Evolutionary conservation across 1,140 invertebrate species (phyloP).

Genomic region (Gryllus bimaculatus): DNA sequence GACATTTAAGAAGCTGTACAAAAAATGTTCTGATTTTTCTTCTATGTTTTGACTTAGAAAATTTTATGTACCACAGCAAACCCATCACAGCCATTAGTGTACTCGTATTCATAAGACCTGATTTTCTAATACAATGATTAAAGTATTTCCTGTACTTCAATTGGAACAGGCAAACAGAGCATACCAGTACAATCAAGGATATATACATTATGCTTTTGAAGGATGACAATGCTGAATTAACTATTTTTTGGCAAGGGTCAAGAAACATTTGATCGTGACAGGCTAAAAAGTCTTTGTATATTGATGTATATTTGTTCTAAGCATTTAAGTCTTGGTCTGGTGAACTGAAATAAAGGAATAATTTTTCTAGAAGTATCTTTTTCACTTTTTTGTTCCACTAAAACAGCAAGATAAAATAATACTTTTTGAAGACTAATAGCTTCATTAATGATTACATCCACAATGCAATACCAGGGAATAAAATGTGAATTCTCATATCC

Average conservation of each 20-base stretch:
- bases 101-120: too few species aligned
- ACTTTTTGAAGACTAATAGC: background rate
- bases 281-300: background rate
- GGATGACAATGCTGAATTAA: too few species aligned
- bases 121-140: background rate
- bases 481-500: conserved; percentile 12
- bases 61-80: background rate
- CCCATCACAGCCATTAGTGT: background rate
- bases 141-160: too few species aligned
- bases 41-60: background rate
- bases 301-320: background rate
- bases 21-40: background rate
- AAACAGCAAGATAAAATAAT: background rate
- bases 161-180: too few species aligned
- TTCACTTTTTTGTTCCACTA: background rate
- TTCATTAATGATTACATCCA: conserved; percentile 16
- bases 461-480: conserved; percentile 12
- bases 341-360: background rate
- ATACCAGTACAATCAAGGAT: too few species aligned
- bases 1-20: background rate
- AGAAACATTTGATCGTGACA: background rate
- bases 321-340: background rate
- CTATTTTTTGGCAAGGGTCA: background rate
- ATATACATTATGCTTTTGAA: too few species aligned
- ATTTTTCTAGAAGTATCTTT: background rate